Evolutionary conservation across 2,797 vertebrate species (phyloP).

Genomic region (Philypnodon macrostomus): DNA sequence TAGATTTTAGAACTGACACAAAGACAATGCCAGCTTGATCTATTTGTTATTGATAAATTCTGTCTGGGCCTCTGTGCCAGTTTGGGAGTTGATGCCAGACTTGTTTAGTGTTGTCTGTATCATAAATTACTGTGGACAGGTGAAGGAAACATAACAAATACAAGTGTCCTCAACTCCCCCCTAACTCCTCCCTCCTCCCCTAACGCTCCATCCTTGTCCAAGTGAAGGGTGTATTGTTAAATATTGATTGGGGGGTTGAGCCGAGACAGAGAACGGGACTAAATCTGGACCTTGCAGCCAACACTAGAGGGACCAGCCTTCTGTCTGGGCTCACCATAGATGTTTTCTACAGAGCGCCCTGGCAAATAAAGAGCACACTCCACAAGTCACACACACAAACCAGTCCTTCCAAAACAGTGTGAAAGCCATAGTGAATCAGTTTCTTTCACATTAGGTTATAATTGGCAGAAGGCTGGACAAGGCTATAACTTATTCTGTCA

Average conservation of each 20-base stretch:
- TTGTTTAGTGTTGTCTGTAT: slow-evolving; percentile 6
- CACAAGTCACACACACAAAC: slow-evolving; percentile 36
- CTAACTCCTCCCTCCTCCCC: slow-evolving; percentile 22
- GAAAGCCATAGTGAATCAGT: slow-evolving; percentile 63
- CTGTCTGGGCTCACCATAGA: slow-evolving; percentile 63
- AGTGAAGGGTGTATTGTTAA: slow-evolving; percentile 57
- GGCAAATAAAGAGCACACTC: slow-evolving; percentile 52
- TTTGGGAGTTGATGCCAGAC: slow-evolving; percentile 3
- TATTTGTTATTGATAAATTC: slow-evolving; percentile 4
- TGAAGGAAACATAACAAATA: slow-evolving; percentile 20
- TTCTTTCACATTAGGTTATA: slow-evolving; percentile 69
- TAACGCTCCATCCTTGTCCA: slow-evolving; percentile 35
- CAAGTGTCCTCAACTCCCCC: slow-evolving; percentile 21
- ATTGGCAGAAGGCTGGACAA: slow-evolving; percentile 68
- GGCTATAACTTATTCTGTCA: slow-evolving; percentile 73
- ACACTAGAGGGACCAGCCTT: slow-evolving; percentile 51
- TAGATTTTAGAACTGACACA: not conserved
- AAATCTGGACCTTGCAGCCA: slow-evolving; percentile 47
- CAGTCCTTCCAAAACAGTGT: slow-evolving; percentile 42
- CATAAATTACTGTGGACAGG: slow-evolving; percentile 20
- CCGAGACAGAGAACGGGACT: slow-evolving; percentile 12
- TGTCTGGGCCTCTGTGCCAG: not conserved
- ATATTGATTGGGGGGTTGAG: slow-evolving; percentile 60
- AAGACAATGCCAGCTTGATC: not conserved
- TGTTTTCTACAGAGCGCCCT: slow-evolving; percentile 57